A percentile compares a stretch with the other conserved stretches of the same genome.
phyloP scores from a whole-genome alignment of 2,888 invertebrate genomes.

The Eucera pruinosa region DNA sequence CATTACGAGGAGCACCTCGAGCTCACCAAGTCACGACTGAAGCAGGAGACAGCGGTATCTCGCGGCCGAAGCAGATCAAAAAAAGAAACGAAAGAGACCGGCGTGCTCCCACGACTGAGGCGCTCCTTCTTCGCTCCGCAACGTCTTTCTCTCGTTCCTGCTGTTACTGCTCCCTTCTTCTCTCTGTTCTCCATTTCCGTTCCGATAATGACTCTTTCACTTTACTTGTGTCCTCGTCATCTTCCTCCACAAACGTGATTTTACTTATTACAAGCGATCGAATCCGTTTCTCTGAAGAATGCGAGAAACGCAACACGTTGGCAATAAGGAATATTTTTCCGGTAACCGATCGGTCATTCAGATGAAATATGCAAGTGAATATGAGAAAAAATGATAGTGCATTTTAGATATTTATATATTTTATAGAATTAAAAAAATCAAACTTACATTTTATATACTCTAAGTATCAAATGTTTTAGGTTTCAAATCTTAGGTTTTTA shows the following conservation, averaged over 20 bases:
- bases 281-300: background rate
- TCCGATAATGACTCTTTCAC: conserved; percentile 11
- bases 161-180: conserved; percentile 38
- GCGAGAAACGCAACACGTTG: background rate
- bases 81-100: conserved; percentile 61
- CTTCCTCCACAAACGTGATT: conserved; percentile 39
- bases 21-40: conserved; percentile 69
- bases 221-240: conserved; percentile 31
- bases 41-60: conserved; percentile 34
- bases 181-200: conserved; percentile 24
- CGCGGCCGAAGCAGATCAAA: conserved; percentile 50
- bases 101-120: conserved; percentile 73
- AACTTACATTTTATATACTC: no score
- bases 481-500: no score
- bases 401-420: no score
- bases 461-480: no score
- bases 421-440: no score
- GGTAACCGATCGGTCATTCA: no score
- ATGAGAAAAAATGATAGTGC: no score
- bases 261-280: conserved; percentile 36
- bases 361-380: no score
- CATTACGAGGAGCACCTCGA: conserved; percentile 63
- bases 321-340: background rate
- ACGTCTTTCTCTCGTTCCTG: conserved; percentile 55
- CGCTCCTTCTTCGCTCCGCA: conserved; percentile 63